Conservation (phyloP, 2,113 vertebrate species). For the Platysteira castanea region DNA sequence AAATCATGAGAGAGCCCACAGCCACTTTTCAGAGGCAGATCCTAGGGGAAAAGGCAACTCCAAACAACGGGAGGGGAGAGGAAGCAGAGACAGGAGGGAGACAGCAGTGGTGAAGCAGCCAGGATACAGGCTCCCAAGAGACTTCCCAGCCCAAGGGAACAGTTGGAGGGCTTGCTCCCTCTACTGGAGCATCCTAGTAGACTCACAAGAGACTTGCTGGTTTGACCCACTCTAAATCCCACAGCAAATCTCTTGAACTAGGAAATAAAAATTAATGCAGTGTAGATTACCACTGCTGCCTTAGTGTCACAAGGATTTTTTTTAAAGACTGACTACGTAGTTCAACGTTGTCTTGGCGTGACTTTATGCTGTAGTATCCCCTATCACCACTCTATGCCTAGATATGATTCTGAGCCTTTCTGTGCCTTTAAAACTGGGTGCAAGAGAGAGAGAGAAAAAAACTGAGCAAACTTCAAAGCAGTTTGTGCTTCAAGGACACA, state of each 20-base stretch:
- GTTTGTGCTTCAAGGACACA: too few relatives aligned
- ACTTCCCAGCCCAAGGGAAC: not conserved
- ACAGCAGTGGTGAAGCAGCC: not conserved
- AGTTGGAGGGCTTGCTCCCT: slow-evolving; percentile 13
- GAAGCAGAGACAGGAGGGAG: not conserved
- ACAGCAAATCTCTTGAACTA: not conserved
- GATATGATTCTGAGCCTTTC: too few relatives aligned
- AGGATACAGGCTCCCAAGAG: not conserved
- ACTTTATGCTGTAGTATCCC: too few relatives aligned
- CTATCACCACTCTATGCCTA: too few relatives aligned
- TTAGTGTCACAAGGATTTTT: not conserved
- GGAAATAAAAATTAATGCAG: not conserved
- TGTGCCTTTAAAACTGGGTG: too few relatives aligned
- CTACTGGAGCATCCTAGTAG: not conserved
- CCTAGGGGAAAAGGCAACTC: not conserved
- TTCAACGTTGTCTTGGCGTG: not conserved
- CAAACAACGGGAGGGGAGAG: not conserved
- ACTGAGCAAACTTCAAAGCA: too few relatives aligned
- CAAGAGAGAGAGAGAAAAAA: too few relatives aligned
- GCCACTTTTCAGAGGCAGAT: not conserved
- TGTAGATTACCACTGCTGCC: not conserved
- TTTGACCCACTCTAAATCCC: not conserved
- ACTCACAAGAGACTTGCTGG: not conserved
- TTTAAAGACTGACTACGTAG: not conserved
- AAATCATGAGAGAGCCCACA: not conserved